Evolutionary conservation across 2,113 vertebrate species (phyloP).

Genomic region (Beaufortia kweichowensis): DNA sequence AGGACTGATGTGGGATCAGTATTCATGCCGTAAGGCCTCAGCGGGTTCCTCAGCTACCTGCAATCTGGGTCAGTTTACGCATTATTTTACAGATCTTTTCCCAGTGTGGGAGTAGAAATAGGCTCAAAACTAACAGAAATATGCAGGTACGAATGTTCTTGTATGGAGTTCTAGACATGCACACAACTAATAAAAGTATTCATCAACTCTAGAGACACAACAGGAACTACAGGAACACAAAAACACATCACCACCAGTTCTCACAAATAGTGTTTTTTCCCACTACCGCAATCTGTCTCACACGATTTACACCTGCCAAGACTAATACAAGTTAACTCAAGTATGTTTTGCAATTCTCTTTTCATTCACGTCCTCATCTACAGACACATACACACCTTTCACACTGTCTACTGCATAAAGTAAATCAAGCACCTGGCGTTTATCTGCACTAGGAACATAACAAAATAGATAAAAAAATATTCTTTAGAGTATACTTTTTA

Average conservation of each 20-base stretch:
- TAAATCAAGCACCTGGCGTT: not conserved
- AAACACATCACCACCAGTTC: not conserved
- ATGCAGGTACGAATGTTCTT: conserved; percentile 54
- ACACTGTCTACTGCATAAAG: not conserved
- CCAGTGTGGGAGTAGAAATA: conserved; percentile 50
- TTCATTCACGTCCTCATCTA: not conserved
- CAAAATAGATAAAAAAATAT: not conserved
- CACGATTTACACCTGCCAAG: not conserved
- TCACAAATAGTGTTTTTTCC: not conserved
- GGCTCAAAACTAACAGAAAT: conserved; percentile 58
- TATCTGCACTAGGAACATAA: not conserved
- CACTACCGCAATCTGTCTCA: not conserved
- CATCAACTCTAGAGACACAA: not conserved
- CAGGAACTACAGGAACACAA: not conserved
- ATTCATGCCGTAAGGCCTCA: conserved; percentile 68
- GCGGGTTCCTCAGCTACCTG: conserved; percentile 72
- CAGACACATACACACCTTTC: conserved; percentile 3
- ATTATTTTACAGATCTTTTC: conserved; percentile 76
- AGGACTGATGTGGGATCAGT: conserved; percentile 69
- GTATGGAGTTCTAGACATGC: not conserved
- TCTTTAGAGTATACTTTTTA: not conserved
- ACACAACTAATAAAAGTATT: conserved; percentile 13
- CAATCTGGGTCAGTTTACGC: conserved; percentile 78
- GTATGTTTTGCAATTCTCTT: not conserved
- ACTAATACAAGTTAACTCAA: not conserved